A percentile compares a stretch with the other conserved stretches of the same genome.
Conservation (phyloP, 2,888 invertebrate genomes). For the Bedellia somnulentella region DNA sequence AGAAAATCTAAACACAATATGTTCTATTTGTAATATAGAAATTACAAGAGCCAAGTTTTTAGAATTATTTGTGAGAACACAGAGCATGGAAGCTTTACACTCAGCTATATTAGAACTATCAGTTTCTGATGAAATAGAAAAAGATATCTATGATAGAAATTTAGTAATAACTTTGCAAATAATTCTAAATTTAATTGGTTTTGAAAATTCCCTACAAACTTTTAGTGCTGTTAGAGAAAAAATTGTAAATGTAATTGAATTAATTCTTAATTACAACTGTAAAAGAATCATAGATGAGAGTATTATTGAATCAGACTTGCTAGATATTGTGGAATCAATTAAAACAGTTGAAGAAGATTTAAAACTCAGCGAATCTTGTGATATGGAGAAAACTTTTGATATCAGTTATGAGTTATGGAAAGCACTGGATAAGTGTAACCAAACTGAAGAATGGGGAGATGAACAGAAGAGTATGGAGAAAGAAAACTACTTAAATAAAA, state of each 20-base stretch:
- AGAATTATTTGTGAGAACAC: constrained; percentile 27
- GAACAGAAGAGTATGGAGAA: too few species aligned
- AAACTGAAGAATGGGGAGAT: too few species aligned
- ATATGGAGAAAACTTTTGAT: neutral
- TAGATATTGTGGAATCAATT: neutral
- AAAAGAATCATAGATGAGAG: constrained; percentile 19
- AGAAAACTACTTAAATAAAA: too few species aligned
- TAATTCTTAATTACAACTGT: constrained; percentile 33
- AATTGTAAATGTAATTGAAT: constrained; percentile 24
- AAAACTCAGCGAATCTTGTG: neutral
- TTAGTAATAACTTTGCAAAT: constrained; percentile 36
- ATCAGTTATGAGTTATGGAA: neutral
- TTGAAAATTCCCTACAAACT: constrained; percentile 30
- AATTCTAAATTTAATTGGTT: constrained; percentile 29
- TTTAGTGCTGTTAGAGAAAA: constrained; percentile 22
- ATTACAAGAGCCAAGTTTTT: constrained; percentile 26
- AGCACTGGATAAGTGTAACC: too few species aligned
- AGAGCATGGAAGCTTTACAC: constrained; percentile 28
- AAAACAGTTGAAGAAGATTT: neutral
- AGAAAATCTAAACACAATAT: constrained; percentile 62
- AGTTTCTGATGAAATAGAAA: constrained; percentile 22
- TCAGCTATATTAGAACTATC: constrained; percentile 30
- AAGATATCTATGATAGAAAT: constrained; percentile 29
- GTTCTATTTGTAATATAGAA: constrained; percentile 38
- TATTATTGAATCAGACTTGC: neutral